phyloP scores from a whole-genome alignment of 2,113 vertebrate species.

The Oplegnathus fasciatus region DNA sequence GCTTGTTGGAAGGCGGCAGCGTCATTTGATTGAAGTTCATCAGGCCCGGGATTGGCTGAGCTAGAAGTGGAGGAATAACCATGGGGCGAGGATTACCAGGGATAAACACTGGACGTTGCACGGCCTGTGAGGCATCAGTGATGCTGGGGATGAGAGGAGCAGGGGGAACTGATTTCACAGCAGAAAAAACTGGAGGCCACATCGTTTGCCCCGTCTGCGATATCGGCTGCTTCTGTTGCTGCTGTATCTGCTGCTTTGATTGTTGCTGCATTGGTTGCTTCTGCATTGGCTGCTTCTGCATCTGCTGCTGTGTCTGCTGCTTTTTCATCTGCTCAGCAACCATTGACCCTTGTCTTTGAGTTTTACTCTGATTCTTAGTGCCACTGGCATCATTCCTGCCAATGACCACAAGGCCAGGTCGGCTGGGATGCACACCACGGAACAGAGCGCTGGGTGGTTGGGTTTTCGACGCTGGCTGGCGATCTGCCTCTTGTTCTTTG shows the following conservation, averaged over 20 bases:
- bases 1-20: background rate
- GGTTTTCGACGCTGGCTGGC: background rate
- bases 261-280: too few species aligned
- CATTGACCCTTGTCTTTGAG: constrained; percentile 9
- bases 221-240: background rate
- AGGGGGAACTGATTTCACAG: too few species aligned
- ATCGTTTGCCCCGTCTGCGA: background rate
- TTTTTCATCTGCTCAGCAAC: background rate
- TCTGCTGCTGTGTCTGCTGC: background rate
- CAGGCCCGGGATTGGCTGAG: background rate
- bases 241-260: too few species aligned
- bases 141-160: background rate
- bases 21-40: too few species aligned
- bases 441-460: too few species aligned
- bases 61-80: background rate
- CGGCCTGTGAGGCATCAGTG: background rate
- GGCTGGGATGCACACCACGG: too few species aligned
- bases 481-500: constrained; percentile 38
- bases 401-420: constrained; percentile 16
- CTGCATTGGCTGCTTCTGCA: background rate
- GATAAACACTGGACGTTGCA: background rate
- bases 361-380: background rate
- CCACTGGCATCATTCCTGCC: background rate
- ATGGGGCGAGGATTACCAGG: constrained; percentile 21
- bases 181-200: background rate